Percentiles rank a stretch among this genome's conserved stretches.
These are phyloP conservation scores for Heliconius cydno DNA, from an alignment of 2,888 invertebrate genomes.

Conservation along the genomic window DNA sequence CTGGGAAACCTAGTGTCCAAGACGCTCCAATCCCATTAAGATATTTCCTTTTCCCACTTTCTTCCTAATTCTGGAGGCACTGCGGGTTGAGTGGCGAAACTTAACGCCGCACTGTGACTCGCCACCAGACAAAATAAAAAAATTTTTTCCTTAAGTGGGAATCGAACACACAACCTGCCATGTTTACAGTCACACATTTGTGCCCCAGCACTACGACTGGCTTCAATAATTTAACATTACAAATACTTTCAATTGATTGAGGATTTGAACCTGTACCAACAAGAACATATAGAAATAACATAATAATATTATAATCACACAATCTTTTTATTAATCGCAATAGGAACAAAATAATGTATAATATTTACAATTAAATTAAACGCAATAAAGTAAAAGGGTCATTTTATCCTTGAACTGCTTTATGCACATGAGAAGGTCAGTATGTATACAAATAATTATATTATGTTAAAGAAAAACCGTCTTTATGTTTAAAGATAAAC, in stretches of 20 bases:
- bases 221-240: neutral
- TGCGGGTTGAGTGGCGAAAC: too few relatives aligned
- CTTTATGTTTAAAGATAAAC: neutral
- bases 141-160: too few relatives aligned
- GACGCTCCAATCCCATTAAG: too few relatives aligned
- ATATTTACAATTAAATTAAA: slow-evolving; percentile 31
- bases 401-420: slow-evolving; percentile 43
- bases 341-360: slow-evolving; percentile 22
- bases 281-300: neutral
- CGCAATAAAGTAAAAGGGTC: slow-evolving; percentile 39
- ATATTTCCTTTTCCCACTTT: too few relatives aligned
- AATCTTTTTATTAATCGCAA: slow-evolving; percentile 5
- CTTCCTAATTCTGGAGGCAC: too few relatives aligned
- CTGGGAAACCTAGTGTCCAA: too few relatives aligned
- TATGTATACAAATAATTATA: neutral
- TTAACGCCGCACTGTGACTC: too few relatives aligned
- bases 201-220: too few relatives aligned
- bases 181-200: neutral
- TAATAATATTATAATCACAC: neutral
- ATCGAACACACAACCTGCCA: too few relatives aligned
- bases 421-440: slow-evolving; percentile 18
- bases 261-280: neutral
- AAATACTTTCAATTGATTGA: neutral
- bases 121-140: too few relatives aligned
- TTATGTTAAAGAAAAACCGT: neutral